Conservation (phyloP, 1,140 invertebrate genomes). For the Lordiphosa clarofinis region DNA sequence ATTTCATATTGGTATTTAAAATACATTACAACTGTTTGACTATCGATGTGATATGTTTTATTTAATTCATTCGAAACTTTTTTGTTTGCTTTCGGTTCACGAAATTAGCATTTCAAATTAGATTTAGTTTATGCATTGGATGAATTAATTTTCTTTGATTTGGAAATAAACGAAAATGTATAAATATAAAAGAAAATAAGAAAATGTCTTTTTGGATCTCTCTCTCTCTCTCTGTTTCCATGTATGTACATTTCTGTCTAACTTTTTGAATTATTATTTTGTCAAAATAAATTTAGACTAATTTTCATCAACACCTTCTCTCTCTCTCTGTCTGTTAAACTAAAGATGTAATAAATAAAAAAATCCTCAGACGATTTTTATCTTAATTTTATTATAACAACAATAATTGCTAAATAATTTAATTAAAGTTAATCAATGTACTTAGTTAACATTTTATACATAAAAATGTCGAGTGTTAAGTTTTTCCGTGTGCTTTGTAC, state of each 20-base stretch:
- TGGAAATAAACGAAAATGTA: conserved; percentile 24
- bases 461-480: conserved; percentile 33
- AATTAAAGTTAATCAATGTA: conserved; percentile 44
- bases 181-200: conserved; percentile 56
- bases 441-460: conserved; percentile 35
- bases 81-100: conserved; percentile 22
- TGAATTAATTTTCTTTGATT: conserved; percentile 22
- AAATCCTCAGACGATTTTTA: conserved; percentile 20
- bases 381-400: conserved; percentile 19
- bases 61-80: conserved; percentile 19
- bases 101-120: conserved; percentile 6
- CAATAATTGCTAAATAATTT: not conserved
- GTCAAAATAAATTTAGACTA: too few relatives aligned
- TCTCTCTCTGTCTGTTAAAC: conserved; percentile 16
- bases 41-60: conserved; percentile 62
- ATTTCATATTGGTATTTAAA: conserved; percentile 65
- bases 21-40: conserved; percentile 54
- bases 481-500: conserved; percentile 43
- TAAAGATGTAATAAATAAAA: conserved; percentile 28
- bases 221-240: conserved; percentile 36
- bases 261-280: too few relatives aligned
- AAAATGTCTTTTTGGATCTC: conserved; percentile 79
- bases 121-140: conserved; percentile 48
- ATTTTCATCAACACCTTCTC: too few relatives aligned
- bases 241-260: not conserved